Evolutionary conservation across 2,888 invertebrate species (phyloP).

Genomic region (Ecliptopera silaceata): DNA sequence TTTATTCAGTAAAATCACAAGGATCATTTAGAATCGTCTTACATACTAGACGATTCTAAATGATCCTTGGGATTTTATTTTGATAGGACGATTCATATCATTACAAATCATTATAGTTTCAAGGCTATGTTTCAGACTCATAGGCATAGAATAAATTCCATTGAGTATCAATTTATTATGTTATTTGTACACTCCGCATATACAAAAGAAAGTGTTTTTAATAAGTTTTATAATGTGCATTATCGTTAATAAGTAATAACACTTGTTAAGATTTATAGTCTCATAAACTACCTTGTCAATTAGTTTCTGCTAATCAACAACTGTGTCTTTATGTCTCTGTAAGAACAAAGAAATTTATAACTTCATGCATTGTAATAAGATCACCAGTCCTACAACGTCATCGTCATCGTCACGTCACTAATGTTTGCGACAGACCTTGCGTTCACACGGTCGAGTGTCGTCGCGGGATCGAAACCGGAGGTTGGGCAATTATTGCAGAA

Average conservation of each 20-base stretch:
- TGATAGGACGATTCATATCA: constrained; percentile 14
- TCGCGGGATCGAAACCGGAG: constrained; percentile 60
- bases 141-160: neutral
- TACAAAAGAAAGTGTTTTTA: too few relatives aligned
- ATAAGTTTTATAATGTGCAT: neutral
- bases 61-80: too few relatives aligned
- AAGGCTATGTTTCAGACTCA: constrained; percentile 12
- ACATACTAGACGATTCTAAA: too few relatives aligned
- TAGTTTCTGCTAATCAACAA: constrained; percentile 11
- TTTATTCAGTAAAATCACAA: too few relatives aligned
- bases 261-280: constrained; percentile 8
- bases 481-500: constrained; percentile 65
- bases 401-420: constrained; percentile 41
- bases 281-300: constrained; percentile 11
- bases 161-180: too few relatives aligned
- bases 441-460: constrained; percentile 65
- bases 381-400: constrained; percentile 13
- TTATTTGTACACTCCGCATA: too few relatives aligned
- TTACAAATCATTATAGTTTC: constrained; percentile 7
- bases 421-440: constrained; percentile 59
- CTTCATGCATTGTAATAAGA: constrained; percentile 34
- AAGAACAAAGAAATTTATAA: constrained; percentile 27
- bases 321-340: constrained; percentile 1
- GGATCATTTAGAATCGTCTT: too few relatives aligned
- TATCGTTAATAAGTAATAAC: constrained; percentile 1